phyloP scores from a whole-genome alignment of 2,113 vertebrate species.

The Stomatorhinus ivindoensis region DNA sequence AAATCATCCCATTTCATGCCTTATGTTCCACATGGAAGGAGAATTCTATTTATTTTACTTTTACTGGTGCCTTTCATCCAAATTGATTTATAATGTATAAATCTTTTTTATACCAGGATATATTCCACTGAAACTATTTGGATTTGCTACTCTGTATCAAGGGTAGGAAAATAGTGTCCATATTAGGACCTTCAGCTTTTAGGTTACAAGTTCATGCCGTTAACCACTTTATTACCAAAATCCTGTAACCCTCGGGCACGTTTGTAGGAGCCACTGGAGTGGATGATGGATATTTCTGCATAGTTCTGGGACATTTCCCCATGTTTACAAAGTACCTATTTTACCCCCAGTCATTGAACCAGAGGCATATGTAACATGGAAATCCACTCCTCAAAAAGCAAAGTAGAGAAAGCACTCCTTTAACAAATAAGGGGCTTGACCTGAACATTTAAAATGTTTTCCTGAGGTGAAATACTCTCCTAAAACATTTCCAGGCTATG shows the following conservation, averaged over 20 bases:
- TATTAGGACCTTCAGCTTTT: neutral
- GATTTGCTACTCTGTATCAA: neutral
- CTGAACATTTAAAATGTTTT: constrained; percentile 14
- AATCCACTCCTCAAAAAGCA: neutral
- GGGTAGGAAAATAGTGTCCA: neutral
- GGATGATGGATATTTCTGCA: neutral
- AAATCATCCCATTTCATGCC: neutral
- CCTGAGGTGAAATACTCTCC: constrained; percentile 51
- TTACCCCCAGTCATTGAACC: neutral
- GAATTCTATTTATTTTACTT: neutral
- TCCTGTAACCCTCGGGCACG: neutral
- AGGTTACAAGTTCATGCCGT: neutral
- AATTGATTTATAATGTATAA: neutral
- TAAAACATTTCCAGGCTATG: constrained; percentile 45
- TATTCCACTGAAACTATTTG: neutral
- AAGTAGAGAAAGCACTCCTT: neutral
- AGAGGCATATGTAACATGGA: neutral
- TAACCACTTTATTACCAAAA: neutral
- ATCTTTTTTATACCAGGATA: neutral
- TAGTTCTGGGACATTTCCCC: neutral
- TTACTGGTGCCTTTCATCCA: neutral
- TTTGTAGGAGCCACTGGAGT: neutral
- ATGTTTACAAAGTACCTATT: neutral
- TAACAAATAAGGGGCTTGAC: neutral
- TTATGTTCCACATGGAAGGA: neutral